Base-by-base conservation (phyloP, 2,888 invertebrate species). In the Ecdyonurus torrentis region DNA sequence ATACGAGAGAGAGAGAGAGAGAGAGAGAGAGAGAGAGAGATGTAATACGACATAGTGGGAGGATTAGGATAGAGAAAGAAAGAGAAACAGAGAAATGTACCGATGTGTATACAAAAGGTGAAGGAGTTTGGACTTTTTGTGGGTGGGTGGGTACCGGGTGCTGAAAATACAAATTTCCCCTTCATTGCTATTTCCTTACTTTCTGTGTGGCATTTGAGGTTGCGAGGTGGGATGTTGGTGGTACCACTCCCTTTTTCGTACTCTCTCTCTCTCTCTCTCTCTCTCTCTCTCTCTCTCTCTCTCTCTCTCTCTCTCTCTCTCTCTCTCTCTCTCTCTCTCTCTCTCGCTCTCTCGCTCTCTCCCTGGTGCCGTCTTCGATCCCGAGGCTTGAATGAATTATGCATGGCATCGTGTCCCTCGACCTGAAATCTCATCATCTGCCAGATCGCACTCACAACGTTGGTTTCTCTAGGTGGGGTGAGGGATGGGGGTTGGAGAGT, bases 381-480 rank as follows among this genome's bases (percentile, higher is more conserved):
- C 37, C 37, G 37, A 37, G 37, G 37, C 37, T 37, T 37, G 37
- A 37, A 61, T 61, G 53, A 61, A 61, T 24, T 53, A 53, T 61
- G 62, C 24, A 61, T 61, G 52, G 55, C 52, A 53, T 52, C 24
- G 59, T 59, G 59, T 59, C 23, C 23, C 59, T 59, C 59, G 59
- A 59, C 59, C 59, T 59, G 59, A 59, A 59, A 59, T 59, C 59
- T 59, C 59, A 59, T 59, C 59, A 59, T 59, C 59, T 59, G 59
- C 23, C 59, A 59, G 59, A 59, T 59, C 59, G 59, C 59, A 59
- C 59, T 59, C 59, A 59, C 23, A 59, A 24, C 59, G 24, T 24
- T 18, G 59, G 24, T 22, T 59, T 24, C 59, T 18, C 18, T n/a
- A n/a, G 24, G 18, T 18, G 59, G n/a, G 24, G 23, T n/a, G 22